Conservation (phyloP, 2,797 vertebrate species). For the Sus cebifrons region DNA sequence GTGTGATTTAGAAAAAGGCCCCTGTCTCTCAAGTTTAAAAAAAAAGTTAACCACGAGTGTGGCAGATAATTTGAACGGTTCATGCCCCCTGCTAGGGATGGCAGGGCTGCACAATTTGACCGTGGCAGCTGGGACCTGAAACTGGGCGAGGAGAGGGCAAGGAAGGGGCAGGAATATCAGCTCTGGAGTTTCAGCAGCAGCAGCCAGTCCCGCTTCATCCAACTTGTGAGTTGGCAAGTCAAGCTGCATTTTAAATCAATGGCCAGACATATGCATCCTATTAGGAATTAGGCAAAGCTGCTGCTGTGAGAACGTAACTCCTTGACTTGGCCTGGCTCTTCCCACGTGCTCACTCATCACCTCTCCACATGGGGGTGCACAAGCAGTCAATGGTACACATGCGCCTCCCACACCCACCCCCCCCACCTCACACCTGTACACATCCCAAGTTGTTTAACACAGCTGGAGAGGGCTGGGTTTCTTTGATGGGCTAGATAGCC, state of each 20-base stretch:
- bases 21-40: not conserved
- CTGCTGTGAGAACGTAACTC: not conserved
- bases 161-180: not conserved
- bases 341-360: not conserved
- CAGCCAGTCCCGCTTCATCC: not conserved
- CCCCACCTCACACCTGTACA: not conserved
- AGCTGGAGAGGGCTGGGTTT: not conserved
- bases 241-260: slow-evolving; percentile 36
- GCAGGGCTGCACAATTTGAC: not conserved
- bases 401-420: accelerated
- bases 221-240: not conserved
- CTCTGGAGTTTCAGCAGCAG: not conserved
- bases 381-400: no score
- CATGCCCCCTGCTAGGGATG: not conserved
- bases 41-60: not conserved
- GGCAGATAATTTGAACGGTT: not conserved
- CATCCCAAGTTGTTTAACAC: not conserved
- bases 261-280: slow-evolving; percentile 33
- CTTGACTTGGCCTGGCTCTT: slow-evolving; percentile 7
- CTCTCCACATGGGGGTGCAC: accelerated
- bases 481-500: not conserved
- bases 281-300: slow-evolving; percentile 28
- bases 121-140: not conserved
- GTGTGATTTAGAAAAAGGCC: not conserved
- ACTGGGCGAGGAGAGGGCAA: not conserved